Evolutionary conservation across 2,888 invertebrate genomes (phyloP), one percentile per base, ranked within the genome.

Genomic region (Lissocephala sabroskyi): DNA sequence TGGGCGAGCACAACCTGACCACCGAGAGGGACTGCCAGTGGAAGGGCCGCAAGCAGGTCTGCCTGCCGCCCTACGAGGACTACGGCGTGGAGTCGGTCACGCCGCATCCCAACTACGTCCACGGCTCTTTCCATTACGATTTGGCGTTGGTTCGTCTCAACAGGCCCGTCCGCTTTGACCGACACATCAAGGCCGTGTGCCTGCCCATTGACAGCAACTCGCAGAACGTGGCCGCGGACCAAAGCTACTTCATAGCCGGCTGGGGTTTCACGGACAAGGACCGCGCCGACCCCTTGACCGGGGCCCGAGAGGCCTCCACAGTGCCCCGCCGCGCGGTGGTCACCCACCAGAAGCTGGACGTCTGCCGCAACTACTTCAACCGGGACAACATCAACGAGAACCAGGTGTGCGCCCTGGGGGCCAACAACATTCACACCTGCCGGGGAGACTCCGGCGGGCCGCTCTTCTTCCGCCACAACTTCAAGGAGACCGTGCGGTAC

Each of bases 71-170:
- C 1, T 73, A 80, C 3, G 86, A 86, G 67, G 85, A 86, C 33
- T 73, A 64, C 43, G 79, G 65, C 5, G 56, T 84, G 7, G 78
- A 62, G 2, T 56, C 71, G 35, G 65, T 84, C 13, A 84, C 86
- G 11, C 75, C 84, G 2, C 90, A 91, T 79, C 86, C 87, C 0
- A 82, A 84, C 2, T 90, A 88, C 59, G 85, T 51, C 3, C 52
- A 54, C 1, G 45, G 58, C 0, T 65, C 63, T 18, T 73, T 85
- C 13, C 79, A 82, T 10, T 82, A 90, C 59, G 91, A 91, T 59
- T 86, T 91, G 40, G 91, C 87, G 1, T 73, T 91, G 3, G 76
- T 90, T 43, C 85, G 89, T 60, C 43, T 84, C 2, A 50, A 75
- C 23, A 62, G 64, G 0, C 16, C 59, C 7, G 82, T 79, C 0